Base-by-base conservation (phyloP, 2,888 invertebrate species). In the Agonum fuliginosum region DNA sequence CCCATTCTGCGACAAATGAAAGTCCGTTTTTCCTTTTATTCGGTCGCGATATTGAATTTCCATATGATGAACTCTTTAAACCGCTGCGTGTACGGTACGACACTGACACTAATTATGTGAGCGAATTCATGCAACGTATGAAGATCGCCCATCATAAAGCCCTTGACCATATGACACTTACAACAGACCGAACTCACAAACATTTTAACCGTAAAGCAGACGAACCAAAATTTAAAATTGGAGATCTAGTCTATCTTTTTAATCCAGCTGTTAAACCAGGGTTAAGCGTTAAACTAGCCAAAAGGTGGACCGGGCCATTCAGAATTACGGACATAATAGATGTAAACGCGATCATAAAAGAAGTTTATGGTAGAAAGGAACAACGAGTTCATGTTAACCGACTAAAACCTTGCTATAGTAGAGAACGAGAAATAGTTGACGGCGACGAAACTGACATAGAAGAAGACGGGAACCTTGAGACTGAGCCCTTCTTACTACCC, bases 21-120 rank as follows among this genome's bases (percentile, higher is more conserved):
- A 72, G 72, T 20, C 72, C 72, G 6, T 72, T 51, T 34, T 72
- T 51, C 30, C 37, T 74, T 4, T 1, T 51, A 2, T 70, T 27
- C 12, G 70, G 46, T 8, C 19, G 70, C 4, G 70, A 46, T 17
- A 51, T 72, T 20, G 72, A 72, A 20, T n/a, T 72, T 19, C 72
- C 72, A 3, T 72, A 17, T 34, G 51, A 72, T 20, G 72, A 72
- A 19, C 10, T 72, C 8, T 54, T 72, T 6, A 30, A 34, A 51
- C 72, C 72, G 0, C 20, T 72, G 34, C 17, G 19, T 10, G 20
- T 19, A 30, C 4, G 37, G 14, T 72, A 72, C 22, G 72, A 72
- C 12, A 54, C 37, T n/a, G 72, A 72, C 72, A 17, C 19, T 3
- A 72, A 72, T 72, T 48, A 72, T n/a, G 14, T 34, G 0, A 34